Base-by-base conservation (phyloP, 2,888 invertebrate genomes). In the Cryptus armator region DNA sequence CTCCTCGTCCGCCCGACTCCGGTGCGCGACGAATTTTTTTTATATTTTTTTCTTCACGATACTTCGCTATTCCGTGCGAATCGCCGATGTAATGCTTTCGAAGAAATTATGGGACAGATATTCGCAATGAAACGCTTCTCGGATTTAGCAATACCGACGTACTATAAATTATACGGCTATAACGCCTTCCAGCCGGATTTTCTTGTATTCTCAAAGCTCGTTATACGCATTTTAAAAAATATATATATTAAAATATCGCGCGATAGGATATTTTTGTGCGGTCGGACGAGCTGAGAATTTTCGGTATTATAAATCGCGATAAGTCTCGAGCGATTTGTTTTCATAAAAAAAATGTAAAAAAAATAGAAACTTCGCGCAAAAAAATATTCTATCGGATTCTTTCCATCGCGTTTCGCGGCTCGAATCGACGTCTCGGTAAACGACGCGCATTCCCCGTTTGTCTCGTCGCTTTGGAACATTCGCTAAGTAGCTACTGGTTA, bases 161-260 rank as follows among this genome's bases (percentile, higher is more conserved):
- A 62, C 32, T 6, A 62, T 62, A 32, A 62, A 62, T 62, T 62
- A 62, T n/a, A 9, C 29, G 14, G 32, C 32, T 32, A 6, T n/a
- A 32, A 14, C 32, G n/a, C 32, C 9, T 62, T 62, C 59, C 59
- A 62, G 59, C 32, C 59, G 59, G 59, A 59, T 59, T 29, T 12
- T 59, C 29, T 59, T 14, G 24, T 32, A 32, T 29, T 4, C 14
- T 32, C 59, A 32, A 32, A 32, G 59, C 37, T 37, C 37, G 59
- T 24, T 59, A 14, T 6, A 14, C 32, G 19, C 1, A 4, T 56
- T 24, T 56, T 24, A 14, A 29, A 1, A 53, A 16, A 53, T 7
- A 16, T 3, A 16, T 3, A 53, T 5, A 5, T 6, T 1, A 9
- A 12, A 14, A 59, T 59, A 59, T 59, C 59, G 14, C 19, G 19